phyloP scores from a whole-genome alignment of 2,888 invertebrate species.

The Pinctada fucata region DNA sequence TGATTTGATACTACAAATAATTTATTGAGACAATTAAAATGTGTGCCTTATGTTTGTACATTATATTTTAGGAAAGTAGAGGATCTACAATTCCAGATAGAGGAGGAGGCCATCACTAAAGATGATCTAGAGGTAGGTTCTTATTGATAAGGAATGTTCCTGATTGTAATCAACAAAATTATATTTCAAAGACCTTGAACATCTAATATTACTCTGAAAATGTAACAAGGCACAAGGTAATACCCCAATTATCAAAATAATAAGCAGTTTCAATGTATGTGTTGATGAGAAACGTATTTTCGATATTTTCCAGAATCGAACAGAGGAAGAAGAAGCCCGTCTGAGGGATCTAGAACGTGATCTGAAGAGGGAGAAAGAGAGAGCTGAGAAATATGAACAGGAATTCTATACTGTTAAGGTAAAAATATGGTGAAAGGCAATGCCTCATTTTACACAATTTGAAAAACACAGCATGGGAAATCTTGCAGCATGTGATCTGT shows the following conservation, averaged over 20 bases:
- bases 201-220: too few species aligned
- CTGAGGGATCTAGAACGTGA: constrained; percentile 64
- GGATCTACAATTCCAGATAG: constrained; percentile 92
- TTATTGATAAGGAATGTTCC: not conserved
- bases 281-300: too few species aligned
- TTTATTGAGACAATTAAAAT: too few species aligned
- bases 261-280: too few species aligned
- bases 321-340: constrained; percentile 66
- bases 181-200: too few species aligned
- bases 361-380: constrained; percentile 61
- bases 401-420: constrained; percentile 65
- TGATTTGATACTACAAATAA: too few species aligned
- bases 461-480: not conserved
- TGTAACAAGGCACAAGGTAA: too few species aligned
- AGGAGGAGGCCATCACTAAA: constrained; percentile 93
- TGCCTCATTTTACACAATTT: too few species aligned
- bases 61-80: constrained; percentile 80
- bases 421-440: not conserved
- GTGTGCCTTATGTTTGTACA: too few species aligned
- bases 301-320: constrained; percentile 55
- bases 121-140: constrained; percentile 88
- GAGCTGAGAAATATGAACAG: constrained; percentile 61
- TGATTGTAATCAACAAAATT: too few species aligned
- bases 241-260: too few species aligned
- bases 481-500: not conserved